A percentile compares a stretch with the other conserved stretches of the same genome.
phyloP scores from a whole-genome alignment of 2,797 vertebrate species.

The Spea hammondii region DNA sequence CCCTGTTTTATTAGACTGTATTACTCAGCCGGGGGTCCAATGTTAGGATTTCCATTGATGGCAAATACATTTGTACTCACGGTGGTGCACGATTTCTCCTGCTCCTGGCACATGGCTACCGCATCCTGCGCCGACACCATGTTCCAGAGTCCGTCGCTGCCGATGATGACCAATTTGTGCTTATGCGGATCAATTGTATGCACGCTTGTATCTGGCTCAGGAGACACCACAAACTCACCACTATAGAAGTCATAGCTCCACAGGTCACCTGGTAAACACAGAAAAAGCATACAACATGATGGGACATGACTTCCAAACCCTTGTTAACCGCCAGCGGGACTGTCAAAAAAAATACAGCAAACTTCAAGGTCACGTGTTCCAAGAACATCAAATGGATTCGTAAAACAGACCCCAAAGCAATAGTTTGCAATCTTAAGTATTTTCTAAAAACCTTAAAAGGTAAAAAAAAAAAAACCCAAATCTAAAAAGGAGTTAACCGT shows the following conservation, averaged over 20 bases:
- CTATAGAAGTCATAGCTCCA: conserved; percentile 99
- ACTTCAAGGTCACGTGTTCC: no score
- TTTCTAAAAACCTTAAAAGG: no score
- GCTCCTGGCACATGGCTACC: conserved; percentile 90
- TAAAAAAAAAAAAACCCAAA: no score
- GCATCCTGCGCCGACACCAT: conserved; percentile 96
- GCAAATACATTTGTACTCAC: conserved; percentile 64
- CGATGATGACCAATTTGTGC: conserved; percentile 92
- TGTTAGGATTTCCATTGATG: no score
- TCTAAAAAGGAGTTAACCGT: no score
- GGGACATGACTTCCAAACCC: no score
- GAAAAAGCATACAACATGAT: background rate
- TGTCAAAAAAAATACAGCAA: no score
- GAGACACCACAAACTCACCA: conserved; percentile 96
- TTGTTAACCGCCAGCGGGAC: no score
- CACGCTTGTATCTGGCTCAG: conserved; percentile 92
- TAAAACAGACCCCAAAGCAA: no score
- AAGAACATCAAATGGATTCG: no score
- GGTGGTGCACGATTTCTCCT: conserved; percentile 80
- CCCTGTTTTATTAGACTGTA: no score
- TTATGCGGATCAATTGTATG: conserved; percentile 88
- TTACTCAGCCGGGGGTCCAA: background rate
- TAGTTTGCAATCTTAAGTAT: no score
- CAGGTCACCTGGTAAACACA: conserved; percentile 75
- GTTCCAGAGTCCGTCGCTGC: conserved; percentile 97